phyloP scores from a whole-genome alignment of 2,113 vertebrate species.

The Oxyura jamaicensis region DNA sequence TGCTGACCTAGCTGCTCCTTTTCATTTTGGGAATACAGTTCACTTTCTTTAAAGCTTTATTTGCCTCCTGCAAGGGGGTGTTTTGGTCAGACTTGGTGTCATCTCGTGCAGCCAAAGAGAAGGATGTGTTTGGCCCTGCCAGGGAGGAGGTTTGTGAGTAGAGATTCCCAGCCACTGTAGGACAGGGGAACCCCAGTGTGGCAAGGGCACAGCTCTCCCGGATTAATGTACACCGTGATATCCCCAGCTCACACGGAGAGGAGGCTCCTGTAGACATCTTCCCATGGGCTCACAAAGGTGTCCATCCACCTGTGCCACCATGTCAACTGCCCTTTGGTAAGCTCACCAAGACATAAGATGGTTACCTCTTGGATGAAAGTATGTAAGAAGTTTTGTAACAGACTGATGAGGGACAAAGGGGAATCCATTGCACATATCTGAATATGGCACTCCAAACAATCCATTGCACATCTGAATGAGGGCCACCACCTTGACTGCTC shows the following conservation, averaged over 20 bases:
- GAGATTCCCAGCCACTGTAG: background rate
- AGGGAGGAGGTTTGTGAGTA: background rate
- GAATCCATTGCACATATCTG: background rate
- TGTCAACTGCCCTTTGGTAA: background rate
- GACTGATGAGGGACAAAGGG: background rate
- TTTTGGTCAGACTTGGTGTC: background rate
- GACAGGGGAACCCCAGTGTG: background rate
- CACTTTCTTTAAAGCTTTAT: background rate
- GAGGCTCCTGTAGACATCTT: background rate
- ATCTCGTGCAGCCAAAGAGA: background rate
- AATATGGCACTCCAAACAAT: too few species aligned
- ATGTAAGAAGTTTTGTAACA: background rate
- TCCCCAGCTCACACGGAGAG: background rate
- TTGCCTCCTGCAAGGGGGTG: background rate
- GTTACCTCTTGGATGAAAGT: background rate
- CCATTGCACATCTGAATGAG: background rate
- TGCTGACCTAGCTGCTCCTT: background rate
- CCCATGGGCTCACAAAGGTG: background rate
- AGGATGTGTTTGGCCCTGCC: background rate
- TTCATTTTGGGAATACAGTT: background rate
- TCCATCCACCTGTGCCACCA: background rate
- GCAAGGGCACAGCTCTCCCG: background rate
- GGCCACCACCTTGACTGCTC: background rate
- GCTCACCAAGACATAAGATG: background rate
- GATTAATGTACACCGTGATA: rapidly evolving